Conservation (phyloP, 2,797 vertebrate species). For the Discoglossus pictus region DNA sequence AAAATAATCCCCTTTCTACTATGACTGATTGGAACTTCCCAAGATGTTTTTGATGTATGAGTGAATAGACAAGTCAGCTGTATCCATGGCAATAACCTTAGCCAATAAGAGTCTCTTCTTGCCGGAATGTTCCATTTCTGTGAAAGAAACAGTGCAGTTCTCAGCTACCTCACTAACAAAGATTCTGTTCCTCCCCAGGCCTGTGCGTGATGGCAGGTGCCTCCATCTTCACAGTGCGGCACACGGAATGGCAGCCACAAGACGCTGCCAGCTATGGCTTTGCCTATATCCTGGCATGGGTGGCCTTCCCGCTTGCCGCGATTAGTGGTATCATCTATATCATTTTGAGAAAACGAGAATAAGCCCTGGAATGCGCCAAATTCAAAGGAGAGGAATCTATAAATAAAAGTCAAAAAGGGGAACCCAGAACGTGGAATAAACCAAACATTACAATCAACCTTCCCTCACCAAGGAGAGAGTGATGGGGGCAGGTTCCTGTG, state of each 20-base stretch:
- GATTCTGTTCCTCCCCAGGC: conserved; percentile 64
- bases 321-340: conserved; percentile 91
- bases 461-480: conserved; percentile 55
- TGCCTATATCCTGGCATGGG: conserved; percentile 91
- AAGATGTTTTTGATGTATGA: too few species aligned
- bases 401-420: conserved; percentile 58
- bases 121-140: accelerated
- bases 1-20: too few species aligned
- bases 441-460: conserved; percentile 65
- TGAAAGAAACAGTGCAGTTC: too few species aligned
- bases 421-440: conserved; percentile 56
- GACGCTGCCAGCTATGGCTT: conserved; percentile 73
- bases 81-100: background rate
- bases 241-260: conserved; percentile 59
- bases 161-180: too few species aligned
- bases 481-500: conserved; percentile 75
- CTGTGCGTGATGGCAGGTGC: conserved; percentile 92
- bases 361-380: conserved; percentile 53
- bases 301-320: conserved; percentile 88
- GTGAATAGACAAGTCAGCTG: too few species aligned
- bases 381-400: conserved; percentile 61
- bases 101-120: accelerated
- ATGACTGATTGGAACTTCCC: too few species aligned
- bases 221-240: conserved; percentile 91
- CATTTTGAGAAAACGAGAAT: conserved; percentile 93